These are phyloP conservation scores for Chroicocephalus ridibundus DNA, from an alignment of 2,113 vertebrate species.

Conservation along the genomic window DNA sequence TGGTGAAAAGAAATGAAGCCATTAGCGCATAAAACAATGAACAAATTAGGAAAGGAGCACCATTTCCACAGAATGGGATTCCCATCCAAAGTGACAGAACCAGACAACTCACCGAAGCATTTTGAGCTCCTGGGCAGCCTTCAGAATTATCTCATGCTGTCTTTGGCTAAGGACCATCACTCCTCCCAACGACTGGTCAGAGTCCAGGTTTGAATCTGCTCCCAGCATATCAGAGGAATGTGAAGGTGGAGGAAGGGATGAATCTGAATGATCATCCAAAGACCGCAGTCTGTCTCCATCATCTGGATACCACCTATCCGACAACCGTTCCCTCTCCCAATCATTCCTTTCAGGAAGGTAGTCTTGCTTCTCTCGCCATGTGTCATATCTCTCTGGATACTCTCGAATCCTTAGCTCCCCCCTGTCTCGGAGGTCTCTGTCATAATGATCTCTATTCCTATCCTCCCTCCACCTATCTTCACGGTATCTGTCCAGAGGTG, in stretches of 20 bases:
- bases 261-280: slow-evolving; percentile 76
- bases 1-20: background rate
- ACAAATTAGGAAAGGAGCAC: background rate
- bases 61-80: background rate
- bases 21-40: background rate
- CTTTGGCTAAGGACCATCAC: slow-evolving; percentile 96
- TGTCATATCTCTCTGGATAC: slow-evolving; percentile 81
- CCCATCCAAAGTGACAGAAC: background rate
- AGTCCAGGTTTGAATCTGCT: slow-evolving; percentile 74
- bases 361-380: slow-evolving; percentile 79
- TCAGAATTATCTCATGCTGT: slow-evolving; percentile 98
- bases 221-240: slow-evolving; percentile 76
- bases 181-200: slow-evolving; percentile 74
- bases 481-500: slow-evolving; percentile 82
- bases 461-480: slow-evolving; percentile 87
- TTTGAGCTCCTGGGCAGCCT: slow-evolving; percentile 98
- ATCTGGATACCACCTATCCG: slow-evolving; percentile 78
- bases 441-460: slow-evolving; percentile 82
- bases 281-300: slow-evolving; percentile 74
- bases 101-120: slow-evolving; percentile 88
- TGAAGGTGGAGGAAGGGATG: slow-evolving; percentile 59
- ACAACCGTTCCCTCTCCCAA: slow-evolving; percentile 84
- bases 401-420: slow-evolving; percentile 86
- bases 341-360: slow-evolving; percentile 79
- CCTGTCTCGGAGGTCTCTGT: slow-evolving; percentile 81